Evolutionary conservation across 2,797 vertebrate species (phyloP).

Genomic region (Borostomias antarcticus): DNA sequence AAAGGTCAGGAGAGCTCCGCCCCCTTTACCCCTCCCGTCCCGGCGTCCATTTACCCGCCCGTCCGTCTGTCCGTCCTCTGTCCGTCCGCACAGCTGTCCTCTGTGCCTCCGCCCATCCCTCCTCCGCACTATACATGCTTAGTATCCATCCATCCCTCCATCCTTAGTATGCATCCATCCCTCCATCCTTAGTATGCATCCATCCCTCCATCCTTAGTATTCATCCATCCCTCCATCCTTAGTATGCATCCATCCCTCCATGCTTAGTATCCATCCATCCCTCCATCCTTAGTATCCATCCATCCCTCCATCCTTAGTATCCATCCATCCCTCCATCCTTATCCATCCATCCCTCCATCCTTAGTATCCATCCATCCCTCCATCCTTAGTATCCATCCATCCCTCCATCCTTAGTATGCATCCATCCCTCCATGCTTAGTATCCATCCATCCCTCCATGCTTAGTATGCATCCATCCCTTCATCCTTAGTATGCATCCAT

Average conservation of each 20-base stretch:
- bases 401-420: too few relatives aligned
- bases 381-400: neutral
- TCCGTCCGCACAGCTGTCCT: neutral
- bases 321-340: too few relatives aligned
- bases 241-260: too few relatives aligned
- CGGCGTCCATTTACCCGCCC: neutral
- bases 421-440: neutral
- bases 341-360: too few relatives aligned
- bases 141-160: neutral
- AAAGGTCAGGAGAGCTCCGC: conserved; percentile 79
- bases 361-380: conserved; percentile 7
- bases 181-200: neutral
- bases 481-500: too few relatives aligned
- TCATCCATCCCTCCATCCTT: too few relatives aligned
- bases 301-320: conserved; percentile 24
- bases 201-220: neutral
- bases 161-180: neutral
- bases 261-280: neutral
- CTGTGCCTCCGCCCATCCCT: neutral
- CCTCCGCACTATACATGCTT: conserved; percentile 8
- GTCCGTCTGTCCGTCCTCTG: conserved; percentile 29
- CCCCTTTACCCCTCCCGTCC: neutral
- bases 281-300: neutral
- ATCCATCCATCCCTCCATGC: neutral
- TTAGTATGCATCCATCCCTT: conserved; percentile 15